These are phyloP conservation scores for Panthera uncia DNA, from an alignment of 2,113 vertebrate species.

Conservation along the genomic window DNA sequence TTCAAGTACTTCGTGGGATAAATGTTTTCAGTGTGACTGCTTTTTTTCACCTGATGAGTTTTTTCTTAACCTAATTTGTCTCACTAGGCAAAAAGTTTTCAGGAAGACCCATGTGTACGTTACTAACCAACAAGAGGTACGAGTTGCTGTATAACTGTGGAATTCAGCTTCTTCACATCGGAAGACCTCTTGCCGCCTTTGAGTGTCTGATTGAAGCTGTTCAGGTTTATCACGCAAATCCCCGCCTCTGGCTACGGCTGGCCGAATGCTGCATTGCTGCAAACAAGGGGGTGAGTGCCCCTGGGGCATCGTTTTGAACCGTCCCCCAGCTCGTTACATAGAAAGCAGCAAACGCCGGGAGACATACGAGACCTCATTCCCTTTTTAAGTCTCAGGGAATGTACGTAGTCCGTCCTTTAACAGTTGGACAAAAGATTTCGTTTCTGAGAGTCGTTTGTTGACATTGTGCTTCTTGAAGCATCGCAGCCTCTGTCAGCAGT, in stretches of 20 bases:
- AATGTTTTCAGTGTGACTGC: not conserved
- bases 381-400: not conserved
- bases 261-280: slow-evolving; percentile 99
- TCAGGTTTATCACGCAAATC: slow-evolving; percentile 98
- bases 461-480: not conserved
- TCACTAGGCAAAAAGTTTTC: slow-evolving; percentile 93
- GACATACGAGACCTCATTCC: not conserved
- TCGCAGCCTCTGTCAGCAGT: not conserved
- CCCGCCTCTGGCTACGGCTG: slow-evolving; percentile 96
- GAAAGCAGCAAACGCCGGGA: not conserved
- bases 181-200: slow-evolving; percentile 95
- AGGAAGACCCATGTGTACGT: slow-evolving; percentile 96
- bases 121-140: slow-evolving; percentile 96
- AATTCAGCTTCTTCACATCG: slow-evolving; percentile 96
- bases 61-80: not conserved
- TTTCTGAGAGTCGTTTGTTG: not conserved
- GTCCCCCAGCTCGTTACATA: not conserved
- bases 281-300: slow-evolving; percentile 93
- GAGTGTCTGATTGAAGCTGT: slow-evolving; percentile 98
- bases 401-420: not conserved
- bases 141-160: slow-evolving; percentile 98
- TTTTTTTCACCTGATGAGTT: not conserved
- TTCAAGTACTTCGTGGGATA: not conserved
- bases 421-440: not conserved
- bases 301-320: not conserved